Evolutionary conservation across 2,113 vertebrate species (phyloP).

Genomic region (Mormoops blainvillei): DNA sequence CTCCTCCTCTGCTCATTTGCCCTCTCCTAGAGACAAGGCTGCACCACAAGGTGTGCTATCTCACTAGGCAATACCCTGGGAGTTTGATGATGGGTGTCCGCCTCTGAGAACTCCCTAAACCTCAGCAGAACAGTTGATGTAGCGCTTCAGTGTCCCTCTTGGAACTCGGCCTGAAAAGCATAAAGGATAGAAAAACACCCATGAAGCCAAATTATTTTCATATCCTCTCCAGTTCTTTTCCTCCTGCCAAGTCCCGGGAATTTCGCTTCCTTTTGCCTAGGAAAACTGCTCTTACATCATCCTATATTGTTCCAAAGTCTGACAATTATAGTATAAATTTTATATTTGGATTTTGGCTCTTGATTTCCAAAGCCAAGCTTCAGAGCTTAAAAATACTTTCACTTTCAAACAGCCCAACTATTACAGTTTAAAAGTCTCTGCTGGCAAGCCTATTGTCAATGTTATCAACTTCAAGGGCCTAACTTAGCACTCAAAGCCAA

Average conservation of each 20-base stretch:
- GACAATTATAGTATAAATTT: slow-evolving; percentile 18
- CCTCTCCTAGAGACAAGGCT: background rate
- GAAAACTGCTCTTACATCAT: background rate
- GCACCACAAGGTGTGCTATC: background rate
- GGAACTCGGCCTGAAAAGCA: background rate
- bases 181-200: background rate
- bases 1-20: background rate
- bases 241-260: background rate
- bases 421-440: slow-evolving; percentile 2
- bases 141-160: background rate
- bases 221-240: background rate
- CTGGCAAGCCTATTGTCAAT: background rate
- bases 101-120: background rate
- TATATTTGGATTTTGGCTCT: slow-evolving; percentile 6
- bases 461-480: slow-evolving; percentile 25
- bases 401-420: background rate
- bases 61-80: background rate
- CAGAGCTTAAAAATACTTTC: slow-evolving; percentile 31
- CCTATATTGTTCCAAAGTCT: background rate
- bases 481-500: slow-evolving; percentile 29
- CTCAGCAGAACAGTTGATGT: background rate
- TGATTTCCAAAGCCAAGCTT: slow-evolving; percentile 17
- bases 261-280: slow-evolving; percentile 30
- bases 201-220: background rate
- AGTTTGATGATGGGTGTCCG: background rate